phyloP scores from a whole-genome alignment of 2,113 vertebrate species.

The Apodemus speciosus region DNA sequence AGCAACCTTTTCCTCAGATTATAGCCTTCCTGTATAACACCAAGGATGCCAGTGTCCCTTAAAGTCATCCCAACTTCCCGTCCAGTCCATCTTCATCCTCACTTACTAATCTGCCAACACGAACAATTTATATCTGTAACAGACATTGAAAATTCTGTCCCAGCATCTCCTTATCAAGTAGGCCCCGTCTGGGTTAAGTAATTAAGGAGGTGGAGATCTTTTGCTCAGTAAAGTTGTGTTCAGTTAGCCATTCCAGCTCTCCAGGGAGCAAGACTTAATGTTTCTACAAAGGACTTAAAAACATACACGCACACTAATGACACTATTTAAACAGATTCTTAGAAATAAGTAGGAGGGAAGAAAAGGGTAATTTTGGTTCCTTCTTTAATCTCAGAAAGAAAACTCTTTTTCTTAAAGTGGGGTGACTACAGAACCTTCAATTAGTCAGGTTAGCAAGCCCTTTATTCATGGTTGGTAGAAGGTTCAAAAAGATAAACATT shows the following conservation, averaged over 20 bases:
- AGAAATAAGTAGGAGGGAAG: not conserved
- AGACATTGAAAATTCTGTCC: not conserved
- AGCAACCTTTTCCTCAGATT: not conserved
- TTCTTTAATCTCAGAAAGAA: slow-evolving; percentile 47
- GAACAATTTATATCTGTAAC: not conserved
- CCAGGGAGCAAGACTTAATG: not conserved
- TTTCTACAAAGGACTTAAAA: not conserved
- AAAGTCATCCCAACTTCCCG: not conserved
- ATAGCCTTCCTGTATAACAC: not conserved
- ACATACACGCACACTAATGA: not conserved
- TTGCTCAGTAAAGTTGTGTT: not conserved
- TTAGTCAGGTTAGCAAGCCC: slow-evolving; percentile 6
- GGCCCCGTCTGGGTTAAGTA: not conserved
- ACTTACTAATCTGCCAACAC: not conserved
- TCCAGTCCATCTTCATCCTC: not conserved
- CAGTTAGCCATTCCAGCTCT: not conserved
- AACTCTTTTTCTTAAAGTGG: not conserved
- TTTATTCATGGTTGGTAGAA: slow-evolving; percentile 37
- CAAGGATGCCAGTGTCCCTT: not conserved
- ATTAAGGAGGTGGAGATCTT: not conserved
- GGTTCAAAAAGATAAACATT: not conserved
- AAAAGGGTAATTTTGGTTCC: not conserved
- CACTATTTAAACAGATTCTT: slow-evolving; percentile 56
- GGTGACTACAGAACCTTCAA: slow-evolving; percentile 13
- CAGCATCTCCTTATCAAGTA: not conserved